phyloP scores from a whole-genome alignment of 92 coral and sea anemone species.

The Montipora capitata region DNA sequence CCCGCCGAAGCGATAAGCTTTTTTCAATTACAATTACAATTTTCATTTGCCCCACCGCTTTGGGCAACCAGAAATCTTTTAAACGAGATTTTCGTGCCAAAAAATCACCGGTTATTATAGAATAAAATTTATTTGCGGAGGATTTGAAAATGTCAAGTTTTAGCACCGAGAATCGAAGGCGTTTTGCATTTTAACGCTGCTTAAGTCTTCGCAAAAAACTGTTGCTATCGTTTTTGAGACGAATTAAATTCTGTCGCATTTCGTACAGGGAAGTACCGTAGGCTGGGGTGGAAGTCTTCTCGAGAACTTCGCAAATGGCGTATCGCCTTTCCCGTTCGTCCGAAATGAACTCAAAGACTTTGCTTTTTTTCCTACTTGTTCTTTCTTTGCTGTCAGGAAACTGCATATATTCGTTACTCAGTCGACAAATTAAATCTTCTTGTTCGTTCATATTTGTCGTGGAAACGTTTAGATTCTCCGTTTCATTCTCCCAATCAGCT shows the following conservation, averaged over 20 bases:
- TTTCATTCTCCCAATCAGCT: neutral
- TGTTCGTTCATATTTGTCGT: neutral
- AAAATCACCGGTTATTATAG: neutral
- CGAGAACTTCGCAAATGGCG: constrained; percentile 55
- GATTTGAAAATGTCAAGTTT: no score
- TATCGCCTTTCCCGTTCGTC: constrained; percentile 33
- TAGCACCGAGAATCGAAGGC: no score
- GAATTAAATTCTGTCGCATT: constrained; percentile 36
- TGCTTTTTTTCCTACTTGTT: neutral
- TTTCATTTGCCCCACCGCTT: no score
- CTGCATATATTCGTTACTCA: constrained; percentile 10
- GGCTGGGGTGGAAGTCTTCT: constrained; percentile 24
- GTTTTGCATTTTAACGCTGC: no score
- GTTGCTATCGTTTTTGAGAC: neutral
- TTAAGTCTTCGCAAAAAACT: neutral
- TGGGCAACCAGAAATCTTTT: no score
- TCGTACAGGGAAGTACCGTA: constrained; percentile 48
- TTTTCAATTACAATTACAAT: no score
- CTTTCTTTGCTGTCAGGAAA: neutral
- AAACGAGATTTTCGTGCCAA: neutral
- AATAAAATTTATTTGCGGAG: neutral
- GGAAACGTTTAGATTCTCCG: neutral
- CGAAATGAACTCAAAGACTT: neutral
- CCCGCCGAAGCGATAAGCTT: no score
- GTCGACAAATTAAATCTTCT: neutral